Percentiles rank a stretch among this genome's conserved stretches.
Evolutionary conservation across 2,797 vertebrate species (phyloP).

Genomic region (Gymnodraco acuticeps): DNA sequence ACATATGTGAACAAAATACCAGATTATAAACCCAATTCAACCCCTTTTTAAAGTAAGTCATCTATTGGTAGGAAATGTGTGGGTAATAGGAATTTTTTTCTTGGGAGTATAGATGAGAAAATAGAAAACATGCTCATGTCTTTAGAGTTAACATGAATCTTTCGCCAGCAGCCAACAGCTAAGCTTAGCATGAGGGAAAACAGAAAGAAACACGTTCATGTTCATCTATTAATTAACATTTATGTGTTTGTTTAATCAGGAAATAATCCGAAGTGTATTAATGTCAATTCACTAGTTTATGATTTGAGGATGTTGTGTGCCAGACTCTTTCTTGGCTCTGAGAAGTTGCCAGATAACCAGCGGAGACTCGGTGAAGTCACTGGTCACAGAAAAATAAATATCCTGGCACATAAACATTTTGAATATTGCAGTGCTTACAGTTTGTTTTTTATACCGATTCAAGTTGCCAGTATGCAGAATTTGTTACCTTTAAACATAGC

Average conservation of each 20-base stretch:
- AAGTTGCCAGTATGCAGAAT: not conserved
- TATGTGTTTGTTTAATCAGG: not conserved
- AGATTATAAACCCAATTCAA: not conserved
- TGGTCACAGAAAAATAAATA: not conserved
- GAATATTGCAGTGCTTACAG: not conserved
- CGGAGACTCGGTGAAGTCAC: not conserved
- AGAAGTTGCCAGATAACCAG: not conserved
- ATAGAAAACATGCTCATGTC: not conserved
- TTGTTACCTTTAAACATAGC: not conserved
- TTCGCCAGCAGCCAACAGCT: not conserved
- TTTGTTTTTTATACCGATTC: not conserved
- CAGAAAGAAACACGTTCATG: not conserved
- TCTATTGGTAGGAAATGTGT: not conserved
- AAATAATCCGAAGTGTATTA: not conserved
- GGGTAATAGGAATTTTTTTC: not conserved
- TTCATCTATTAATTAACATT: not conserved
- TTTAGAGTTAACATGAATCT: not conserved
- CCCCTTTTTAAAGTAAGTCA: not conserved
- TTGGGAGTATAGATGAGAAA: not conserved
- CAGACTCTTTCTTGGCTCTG: not conserved
- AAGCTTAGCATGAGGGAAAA: constrained; percentile 7
- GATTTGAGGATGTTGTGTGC: not conserved
- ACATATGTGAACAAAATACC: not conserved
- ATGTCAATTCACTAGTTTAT: not conserved
- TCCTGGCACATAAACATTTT: not conserved